Evolutionary conservation across 2,113 vertebrate genomes (phyloP).

Genomic region (Columba janthina): DNA sequence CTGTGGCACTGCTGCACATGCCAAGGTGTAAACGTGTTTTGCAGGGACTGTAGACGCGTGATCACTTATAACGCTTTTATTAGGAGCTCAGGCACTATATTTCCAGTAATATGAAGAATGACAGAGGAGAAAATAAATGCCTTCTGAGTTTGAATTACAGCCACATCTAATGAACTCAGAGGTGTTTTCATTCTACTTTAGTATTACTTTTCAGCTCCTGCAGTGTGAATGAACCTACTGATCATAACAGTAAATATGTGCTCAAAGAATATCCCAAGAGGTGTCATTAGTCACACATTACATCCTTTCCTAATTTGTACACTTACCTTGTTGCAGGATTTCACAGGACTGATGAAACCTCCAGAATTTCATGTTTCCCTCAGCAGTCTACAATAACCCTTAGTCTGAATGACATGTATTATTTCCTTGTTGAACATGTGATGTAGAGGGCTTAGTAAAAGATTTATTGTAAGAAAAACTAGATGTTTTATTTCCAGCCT

Average conservation of each 20-base stretch:
- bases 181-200: conserved; percentile 73
- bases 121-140: conserved; percentile 73
- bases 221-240: conserved; percentile 74
- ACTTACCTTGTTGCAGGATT: conserved; percentile 67
- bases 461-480: conserved; percentile 77
- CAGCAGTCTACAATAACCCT: conserved; percentile 78
- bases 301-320: conserved; percentile 84
- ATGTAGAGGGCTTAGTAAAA: conserved; percentile 73
- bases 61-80: conserved; percentile 71
- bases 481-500: conserved; percentile 76
- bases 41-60: conserved; percentile 71
- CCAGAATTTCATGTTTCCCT: conserved; percentile 80
- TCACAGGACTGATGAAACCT: conserved; percentile 79
- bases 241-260: conserved; percentile 77
- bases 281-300: conserved; percentile 81
- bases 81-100: conserved; percentile 69
- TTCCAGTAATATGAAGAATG: conserved; percentile 75
- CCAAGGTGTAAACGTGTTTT: conserved; percentile 75
- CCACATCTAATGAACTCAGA: conserved; percentile 76
- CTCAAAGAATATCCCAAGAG: conserved; percentile 77
- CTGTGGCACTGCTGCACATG: conserved; percentile 63
- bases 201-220: conserved; percentile 79
- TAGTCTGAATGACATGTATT: conserved; percentile 80
- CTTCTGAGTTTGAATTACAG: conserved; percentile 78
- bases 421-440: conserved; percentile 78